A percentile compares a stretch with the other conserved stretches of the same genome.
phyloP scores from a whole-genome alignment of 2,113 vertebrate species.

The Conger conger region DNA sequence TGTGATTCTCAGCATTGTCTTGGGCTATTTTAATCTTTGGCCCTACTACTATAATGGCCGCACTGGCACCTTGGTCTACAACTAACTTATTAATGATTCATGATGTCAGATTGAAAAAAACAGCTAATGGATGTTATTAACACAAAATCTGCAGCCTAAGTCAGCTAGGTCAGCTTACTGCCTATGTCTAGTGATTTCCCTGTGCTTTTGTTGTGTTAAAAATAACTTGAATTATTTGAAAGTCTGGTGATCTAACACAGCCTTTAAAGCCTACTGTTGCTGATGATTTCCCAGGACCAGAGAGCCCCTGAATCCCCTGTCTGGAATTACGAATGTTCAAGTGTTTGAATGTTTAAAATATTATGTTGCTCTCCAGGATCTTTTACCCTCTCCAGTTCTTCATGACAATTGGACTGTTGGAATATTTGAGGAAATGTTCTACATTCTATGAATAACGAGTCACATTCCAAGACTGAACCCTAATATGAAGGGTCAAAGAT shows the following conservation, averaged over 20 bases:
- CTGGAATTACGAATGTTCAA: not conserved
- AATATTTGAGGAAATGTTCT: slow-evolving; percentile 31
- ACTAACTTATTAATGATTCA: not conserved
- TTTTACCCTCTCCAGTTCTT: slow-evolving; percentile 8
- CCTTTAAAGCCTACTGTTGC: not conserved
- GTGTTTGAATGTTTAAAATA: slow-evolving; percentile 28
- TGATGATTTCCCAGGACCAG: not conserved
- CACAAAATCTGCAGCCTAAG: not conserved
- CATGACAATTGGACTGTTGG: slow-evolving; percentile 34
- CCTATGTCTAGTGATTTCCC: not conserved
- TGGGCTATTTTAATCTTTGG: not conserved
- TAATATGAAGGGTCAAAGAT: not conserved
- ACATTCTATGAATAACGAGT: slow-evolving; percentile 44
- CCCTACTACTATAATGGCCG: not conserved
- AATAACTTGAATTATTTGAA: not conserved
- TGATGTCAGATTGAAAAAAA: not conserved
- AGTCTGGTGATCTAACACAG: not conserved
- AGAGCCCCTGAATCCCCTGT: not conserved
- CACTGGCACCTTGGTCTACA: not conserved
- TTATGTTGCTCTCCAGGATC: slow-evolving; percentile 25
- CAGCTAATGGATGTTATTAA: not conserved
- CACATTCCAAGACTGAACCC: slow-evolving; percentile 48
- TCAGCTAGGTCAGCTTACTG: not conserved
- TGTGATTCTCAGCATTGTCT: not conserved
- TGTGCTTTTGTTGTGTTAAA: not conserved